Evolutionary conservation across 2,797 vertebrate genomes (phyloP).

Genomic region (Synaphobranchus kaupii): DNA sequence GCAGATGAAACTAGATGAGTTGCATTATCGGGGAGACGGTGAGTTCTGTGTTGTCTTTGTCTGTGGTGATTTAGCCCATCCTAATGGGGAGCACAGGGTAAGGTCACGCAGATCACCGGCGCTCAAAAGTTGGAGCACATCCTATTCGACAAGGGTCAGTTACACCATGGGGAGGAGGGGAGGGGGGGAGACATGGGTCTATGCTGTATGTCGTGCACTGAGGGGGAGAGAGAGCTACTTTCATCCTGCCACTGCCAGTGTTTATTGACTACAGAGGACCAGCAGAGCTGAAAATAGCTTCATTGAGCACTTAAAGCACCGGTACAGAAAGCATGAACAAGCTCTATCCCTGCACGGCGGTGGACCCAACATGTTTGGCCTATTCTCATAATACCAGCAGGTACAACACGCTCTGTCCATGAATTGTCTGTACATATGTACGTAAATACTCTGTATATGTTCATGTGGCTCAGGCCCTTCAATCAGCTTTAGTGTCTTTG

Average conservation of each 20-base stretch:
- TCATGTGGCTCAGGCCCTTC: neutral
- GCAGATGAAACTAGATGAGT: no score
- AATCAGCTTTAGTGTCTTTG: no score
- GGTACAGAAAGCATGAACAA: neutral
- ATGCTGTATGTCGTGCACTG: neutral
- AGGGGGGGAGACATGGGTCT: no score
- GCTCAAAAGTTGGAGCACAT: no score
- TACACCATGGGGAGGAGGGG: no score
- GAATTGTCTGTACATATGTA: no score
- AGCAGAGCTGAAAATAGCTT: slow-evolving; percentile 8
- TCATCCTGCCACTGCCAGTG: neutral
- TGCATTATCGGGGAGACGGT: no score
- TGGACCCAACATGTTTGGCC: neutral
- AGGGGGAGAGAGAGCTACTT: neutral
- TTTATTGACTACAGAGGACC: neutral
- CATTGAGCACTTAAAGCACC: neutral
- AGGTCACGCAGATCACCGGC: no score
- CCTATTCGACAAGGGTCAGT: no score
- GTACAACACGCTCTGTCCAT: neutral
- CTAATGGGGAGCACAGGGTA: no score
- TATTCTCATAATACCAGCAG: neutral
- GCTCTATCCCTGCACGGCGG: neutral
- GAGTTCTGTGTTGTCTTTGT: no score
- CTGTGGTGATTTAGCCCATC: no score
- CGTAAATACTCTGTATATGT: neutral